These are phyloP conservation scores for Octodonta nipae DNA, from an alignment of 2,888 invertebrate species.

Conservation along the genomic window DNA sequence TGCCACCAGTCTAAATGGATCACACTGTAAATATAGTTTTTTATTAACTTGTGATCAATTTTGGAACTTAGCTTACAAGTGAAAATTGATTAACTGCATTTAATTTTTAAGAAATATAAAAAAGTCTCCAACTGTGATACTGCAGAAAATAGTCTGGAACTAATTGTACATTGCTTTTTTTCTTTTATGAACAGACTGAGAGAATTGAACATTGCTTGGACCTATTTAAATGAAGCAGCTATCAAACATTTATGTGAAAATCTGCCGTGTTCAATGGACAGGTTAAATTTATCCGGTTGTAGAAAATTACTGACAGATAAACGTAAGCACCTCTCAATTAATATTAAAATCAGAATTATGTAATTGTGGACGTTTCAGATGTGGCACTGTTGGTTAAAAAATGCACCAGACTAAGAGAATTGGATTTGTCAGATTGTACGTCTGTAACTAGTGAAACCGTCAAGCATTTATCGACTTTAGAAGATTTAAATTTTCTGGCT, in stretches of 20 bases:
- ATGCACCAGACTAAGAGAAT: slow-evolving; percentile 61
- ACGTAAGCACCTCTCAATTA: slow-evolving; percentile 40
- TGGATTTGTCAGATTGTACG: slow-evolving; percentile 82
- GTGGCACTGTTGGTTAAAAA: slow-evolving; percentile 47
- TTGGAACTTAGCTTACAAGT: too few relatives aligned
- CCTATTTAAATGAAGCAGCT: slow-evolving; percentile 46
- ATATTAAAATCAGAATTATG: not conserved
- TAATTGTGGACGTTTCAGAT: slow-evolving; percentile 46
- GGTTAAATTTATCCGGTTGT: slow-evolving; percentile 74
- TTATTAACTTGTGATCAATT: too few relatives aligned
- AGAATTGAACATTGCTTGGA: slow-evolving; percentile 76
- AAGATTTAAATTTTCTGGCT: slow-evolving; percentile 60
- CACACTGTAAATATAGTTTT: too few relatives aligned
- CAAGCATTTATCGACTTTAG: slow-evolving; percentile 42
- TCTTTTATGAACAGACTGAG: slow-evolving; percentile 40
- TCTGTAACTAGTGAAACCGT: slow-evolving; percentile 51
- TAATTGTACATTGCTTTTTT: too few relatives aligned
- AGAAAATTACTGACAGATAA: slow-evolving; percentile 60
- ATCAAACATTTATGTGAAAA: slow-evolving; percentile 47
- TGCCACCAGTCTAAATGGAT: too few relatives aligned
- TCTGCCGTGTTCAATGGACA: slow-evolving; percentile 50
- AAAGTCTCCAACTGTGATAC: too few relatives aligned
- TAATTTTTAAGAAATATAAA: too few relatives aligned
- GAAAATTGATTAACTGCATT: too few relatives aligned
- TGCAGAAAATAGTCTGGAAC: too few relatives aligned